Evolutionary conservation across 23 tunicate genomes (phyloP).

Genomic region (Phallusia fumigata): DNA sequence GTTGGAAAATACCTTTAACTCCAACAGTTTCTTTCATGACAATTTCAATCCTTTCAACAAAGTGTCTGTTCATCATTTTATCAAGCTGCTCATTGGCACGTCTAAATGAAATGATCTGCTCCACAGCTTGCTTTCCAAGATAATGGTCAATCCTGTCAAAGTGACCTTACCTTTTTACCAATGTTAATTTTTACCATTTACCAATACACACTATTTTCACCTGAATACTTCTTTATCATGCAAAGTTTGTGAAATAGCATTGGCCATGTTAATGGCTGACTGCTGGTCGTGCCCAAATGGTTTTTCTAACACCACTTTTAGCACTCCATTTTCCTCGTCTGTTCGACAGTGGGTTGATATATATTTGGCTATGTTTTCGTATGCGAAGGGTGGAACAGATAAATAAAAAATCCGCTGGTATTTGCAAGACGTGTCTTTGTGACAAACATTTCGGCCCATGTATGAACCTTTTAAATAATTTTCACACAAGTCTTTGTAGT

Average conservation of each 20-base stretch:
- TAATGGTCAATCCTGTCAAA: slow-evolving; percentile 86
- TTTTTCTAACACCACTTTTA: slow-evolving; percentile 75
- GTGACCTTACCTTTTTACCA: no score
- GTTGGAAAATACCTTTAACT: slow-evolving; percentile 42
- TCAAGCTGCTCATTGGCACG: slow-evolving; percentile 24
- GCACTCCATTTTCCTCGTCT: neutral
- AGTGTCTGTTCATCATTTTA: slow-evolving; percentile 30
- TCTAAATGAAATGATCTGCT: slow-evolving; percentile 40
- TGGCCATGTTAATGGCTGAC: slow-evolving; percentile 33
- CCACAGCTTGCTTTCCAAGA: slow-evolving; percentile 62
- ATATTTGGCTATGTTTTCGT: slow-evolving; percentile 27
- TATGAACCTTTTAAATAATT: neutral
- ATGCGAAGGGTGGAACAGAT: slow-evolving; percentile 74
- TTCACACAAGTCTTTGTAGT: slow-evolving; percentile 41
- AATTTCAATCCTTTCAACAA: slow-evolving; percentile 64
- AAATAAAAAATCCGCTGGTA: slow-evolving; percentile 58
- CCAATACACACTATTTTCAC: slow-evolving; percentile 5
- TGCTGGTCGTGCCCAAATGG: slow-evolving; percentile 66
- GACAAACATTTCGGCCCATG: slow-evolving; percentile 8
- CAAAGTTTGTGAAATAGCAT: slow-evolving; percentile 15
- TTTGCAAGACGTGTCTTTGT: slow-evolving; percentile 25
- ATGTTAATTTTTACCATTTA: no score
- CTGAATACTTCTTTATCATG: slow-evolving; percentile 47
- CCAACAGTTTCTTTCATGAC: slow-evolving; percentile 52
- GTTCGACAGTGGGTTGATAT: slow-evolving; percentile 44